Evolutionary conservation across 2,797 vertebrate genomes (phyloP).

Genomic region (Mionectes olivaceus): DNA sequence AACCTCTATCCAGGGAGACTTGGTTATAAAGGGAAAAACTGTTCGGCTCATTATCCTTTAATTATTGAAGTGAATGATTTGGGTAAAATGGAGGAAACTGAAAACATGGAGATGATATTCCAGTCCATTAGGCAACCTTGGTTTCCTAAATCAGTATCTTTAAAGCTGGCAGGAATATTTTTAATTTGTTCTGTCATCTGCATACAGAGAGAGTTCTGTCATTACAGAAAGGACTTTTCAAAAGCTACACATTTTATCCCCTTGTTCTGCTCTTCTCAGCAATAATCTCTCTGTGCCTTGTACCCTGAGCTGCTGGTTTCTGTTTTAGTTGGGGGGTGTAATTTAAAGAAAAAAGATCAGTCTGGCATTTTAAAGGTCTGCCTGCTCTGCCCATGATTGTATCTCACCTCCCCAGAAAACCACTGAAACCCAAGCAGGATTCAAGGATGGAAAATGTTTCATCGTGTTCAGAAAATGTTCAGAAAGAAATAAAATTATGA

Average conservation of each 20-base stretch:
- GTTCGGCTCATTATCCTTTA: slow-evolving; percentile 79
- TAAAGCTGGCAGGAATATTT: slow-evolving; percentile 57
- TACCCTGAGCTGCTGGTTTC: neutral
- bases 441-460: neutral
- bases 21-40: slow-evolving; percentile 68
- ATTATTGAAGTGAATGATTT: slow-evolving; percentile 78
- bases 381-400: neutral
- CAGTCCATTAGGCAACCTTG: slow-evolving; percentile 78
- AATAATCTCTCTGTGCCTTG: neutral
- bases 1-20: slow-evolving; percentile 45
- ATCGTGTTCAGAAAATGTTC: neutral
- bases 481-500: neutral
- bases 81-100: slow-evolving; percentile 59
- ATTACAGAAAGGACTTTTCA: neutral
- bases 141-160: slow-evolving; percentile 60
- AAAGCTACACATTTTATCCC: slow-evolving; percentile 3
- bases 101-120: slow-evolving; percentile 77
- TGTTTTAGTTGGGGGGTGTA: neutral
- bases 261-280: neutral
- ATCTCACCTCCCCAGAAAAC: neutral
- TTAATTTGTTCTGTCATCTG: slow-evolving; percentile 65
- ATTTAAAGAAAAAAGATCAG: neutral
- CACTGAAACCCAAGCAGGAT: neutral
- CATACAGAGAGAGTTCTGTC: slow-evolving; percentile 12
- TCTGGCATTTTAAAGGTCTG: neutral